Evolutionary conservation across 2,797 vertebrate genomes (phyloP).

Genomic region (Oceanodroma leucorhoa): DNA sequence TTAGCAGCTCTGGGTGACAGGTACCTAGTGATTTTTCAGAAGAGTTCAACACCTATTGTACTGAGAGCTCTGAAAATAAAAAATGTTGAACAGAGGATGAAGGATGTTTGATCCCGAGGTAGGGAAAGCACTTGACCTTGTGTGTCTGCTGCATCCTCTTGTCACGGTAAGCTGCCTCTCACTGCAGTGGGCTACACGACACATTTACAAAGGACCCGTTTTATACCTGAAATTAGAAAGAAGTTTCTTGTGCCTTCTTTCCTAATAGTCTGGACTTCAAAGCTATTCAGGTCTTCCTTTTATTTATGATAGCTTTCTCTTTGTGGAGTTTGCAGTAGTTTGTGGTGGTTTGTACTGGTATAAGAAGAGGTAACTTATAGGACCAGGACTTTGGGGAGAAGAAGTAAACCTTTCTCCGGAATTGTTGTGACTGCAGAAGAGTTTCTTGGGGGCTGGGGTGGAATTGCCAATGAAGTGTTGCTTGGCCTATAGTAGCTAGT

Average conservation of each 20-base stretch:
- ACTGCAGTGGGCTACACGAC: fast-evolving
- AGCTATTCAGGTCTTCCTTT: not conserved
- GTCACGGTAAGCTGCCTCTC: not conserved
- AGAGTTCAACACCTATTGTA: not conserved
- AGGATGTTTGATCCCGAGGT: not conserved
- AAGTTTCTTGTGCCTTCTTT: not conserved
- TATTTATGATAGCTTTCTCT: not conserved
- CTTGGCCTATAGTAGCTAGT: not conserved
- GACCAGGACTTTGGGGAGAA: not conserved
- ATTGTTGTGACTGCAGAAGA: not conserved
- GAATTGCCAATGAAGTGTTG: not conserved
- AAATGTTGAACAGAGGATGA: not conserved
- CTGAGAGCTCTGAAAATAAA: not conserved
- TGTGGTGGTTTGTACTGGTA: not conserved
- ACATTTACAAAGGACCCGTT: fast-evolving
- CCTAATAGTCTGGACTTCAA: not conserved
- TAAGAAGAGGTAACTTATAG: not conserved
- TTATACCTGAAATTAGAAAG: not conserved
- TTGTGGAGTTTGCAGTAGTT: not conserved
- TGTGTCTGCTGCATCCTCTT: not conserved
- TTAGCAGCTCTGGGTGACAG: not conserved
- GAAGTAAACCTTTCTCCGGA: not conserved
- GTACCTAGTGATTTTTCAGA: not conserved
- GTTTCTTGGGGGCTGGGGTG: not conserved
- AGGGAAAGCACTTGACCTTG: not conserved